These are phyloP conservation scores for Acleris cristana DNA, from an alignment of 2,888 invertebrate genomes.

Conservation along the genomic window DNA sequence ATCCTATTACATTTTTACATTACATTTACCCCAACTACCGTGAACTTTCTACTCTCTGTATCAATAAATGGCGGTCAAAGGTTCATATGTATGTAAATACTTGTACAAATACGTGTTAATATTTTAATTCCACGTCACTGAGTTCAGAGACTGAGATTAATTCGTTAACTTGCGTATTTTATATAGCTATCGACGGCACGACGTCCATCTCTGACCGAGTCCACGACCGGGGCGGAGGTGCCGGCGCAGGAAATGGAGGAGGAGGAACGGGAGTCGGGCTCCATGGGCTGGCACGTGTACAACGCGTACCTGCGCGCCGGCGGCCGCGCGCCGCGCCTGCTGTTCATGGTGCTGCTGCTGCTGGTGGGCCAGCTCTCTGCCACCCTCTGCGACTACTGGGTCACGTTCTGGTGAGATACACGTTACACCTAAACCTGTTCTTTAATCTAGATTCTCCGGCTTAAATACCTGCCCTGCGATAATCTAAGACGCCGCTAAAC, in stretches of 20 bases:
- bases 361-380: conserved; percentile 86
- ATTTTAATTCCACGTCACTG: no score
- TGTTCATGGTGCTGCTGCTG: conserved; percentile 82
- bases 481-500: no score
- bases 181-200: conserved; percentile 74
- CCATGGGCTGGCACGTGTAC: conserved; percentile 86
- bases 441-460: no score
- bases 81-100: no score
- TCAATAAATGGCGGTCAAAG: no score
- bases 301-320: conserved; percentile 85
- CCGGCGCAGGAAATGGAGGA: conserved; percentile 84
- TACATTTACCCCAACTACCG: no score
- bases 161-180: no score
- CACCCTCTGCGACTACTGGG: conserved; percentile 90
- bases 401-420: conserved; percentile 86
- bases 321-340: conserved; percentile 80
- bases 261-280: conserved; percentile 85
- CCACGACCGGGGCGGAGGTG: conserved; percentile 66
- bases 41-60: no score
- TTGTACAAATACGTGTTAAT: no score
- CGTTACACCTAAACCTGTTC: not conserved
- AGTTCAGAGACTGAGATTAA: no score
- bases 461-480: no score
- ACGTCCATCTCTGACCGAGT: conserved; percentile 76
- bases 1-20: no score